phyloP scores from a whole-genome alignment of 2,113 vertebrate species.

The Callospermophilus lateralis region DNA sequence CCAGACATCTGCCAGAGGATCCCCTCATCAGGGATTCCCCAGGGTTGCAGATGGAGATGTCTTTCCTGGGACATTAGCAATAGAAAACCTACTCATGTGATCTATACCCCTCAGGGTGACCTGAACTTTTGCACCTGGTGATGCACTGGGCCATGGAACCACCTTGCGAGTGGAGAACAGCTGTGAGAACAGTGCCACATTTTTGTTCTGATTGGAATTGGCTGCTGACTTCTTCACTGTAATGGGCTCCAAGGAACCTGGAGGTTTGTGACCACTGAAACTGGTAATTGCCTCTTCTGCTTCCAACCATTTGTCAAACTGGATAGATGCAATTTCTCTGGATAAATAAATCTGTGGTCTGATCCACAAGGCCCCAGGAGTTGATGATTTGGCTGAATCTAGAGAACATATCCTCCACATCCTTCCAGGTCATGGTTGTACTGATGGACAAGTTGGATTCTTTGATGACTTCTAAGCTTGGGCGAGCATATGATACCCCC shows the following conservation, averaged over 20 bases:
- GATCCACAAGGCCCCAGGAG: constrained; percentile 97
- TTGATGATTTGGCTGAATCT: constrained; percentile 97
- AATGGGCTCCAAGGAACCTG: constrained; percentile 95
- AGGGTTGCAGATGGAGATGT: constrained; percentile 99
- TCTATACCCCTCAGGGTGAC: constrained; percentile 99
- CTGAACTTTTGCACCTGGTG: constrained; percentile 99
- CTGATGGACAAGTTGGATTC: constrained; percentile 99
- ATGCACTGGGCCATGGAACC: constrained; percentile 96
- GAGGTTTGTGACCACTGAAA: constrained; percentile 98
- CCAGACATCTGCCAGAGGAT: constrained; percentile 99
- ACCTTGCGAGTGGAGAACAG: constrained; percentile 95
- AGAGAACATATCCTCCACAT: constrained; percentile 98
- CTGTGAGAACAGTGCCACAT: constrained; percentile 96
- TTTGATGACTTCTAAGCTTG: constrained; percentile 98
- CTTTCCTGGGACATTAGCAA: constrained; percentile 94
- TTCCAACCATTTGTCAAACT: constrained; percentile 97
- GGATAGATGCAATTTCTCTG: constrained; percentile 97
- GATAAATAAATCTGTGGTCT: constrained; percentile 96
- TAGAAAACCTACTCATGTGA: constrained; percentile 97
- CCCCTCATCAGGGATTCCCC: constrained; percentile 98
- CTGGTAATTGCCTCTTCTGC: constrained; percentile 98
- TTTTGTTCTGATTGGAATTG: constrained; percentile 98
- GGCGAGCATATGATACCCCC: constrained; percentile 97
- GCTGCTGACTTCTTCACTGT: constrained; percentile 98
- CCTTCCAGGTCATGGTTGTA: constrained; percentile 96